Evolutionary conservation across 2,888 invertebrate species (phyloP).

Genomic region (Amphipyra berbera): DNA sequence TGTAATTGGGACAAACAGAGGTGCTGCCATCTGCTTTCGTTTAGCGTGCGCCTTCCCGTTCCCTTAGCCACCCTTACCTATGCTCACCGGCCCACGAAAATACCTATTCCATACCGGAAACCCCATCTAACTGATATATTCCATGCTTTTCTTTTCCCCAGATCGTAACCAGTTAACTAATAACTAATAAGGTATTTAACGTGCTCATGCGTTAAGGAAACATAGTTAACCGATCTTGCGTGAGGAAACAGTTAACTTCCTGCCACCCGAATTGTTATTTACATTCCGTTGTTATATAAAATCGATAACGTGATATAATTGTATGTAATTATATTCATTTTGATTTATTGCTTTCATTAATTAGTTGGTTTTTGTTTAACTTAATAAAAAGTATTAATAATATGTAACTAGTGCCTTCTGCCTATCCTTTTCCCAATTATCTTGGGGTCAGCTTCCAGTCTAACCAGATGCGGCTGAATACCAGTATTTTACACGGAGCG

Average conservation of each 20-base stretch:
- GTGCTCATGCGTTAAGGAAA: slow-evolving; percentile 44
- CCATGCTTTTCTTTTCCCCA: slow-evolving; percentile 5
- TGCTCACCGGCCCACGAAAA: too few species aligned
- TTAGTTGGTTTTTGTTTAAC: neutral
- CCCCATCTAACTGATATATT: neutral
- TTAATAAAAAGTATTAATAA: too few species aligned
- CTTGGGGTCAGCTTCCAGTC: too few species aligned
- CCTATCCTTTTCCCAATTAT: too few species aligned
- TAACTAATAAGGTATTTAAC: slow-evolving; percentile 37
- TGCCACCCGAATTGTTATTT: slow-evolving; percentile 35
- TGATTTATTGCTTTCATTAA: slow-evolving; percentile 6
- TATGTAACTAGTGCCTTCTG: too few species aligned
- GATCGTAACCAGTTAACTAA: slow-evolving; percentile 35
- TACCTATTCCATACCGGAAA: neutral
- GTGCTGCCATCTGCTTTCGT: too few species aligned
- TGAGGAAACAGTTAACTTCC: slow-evolving; percentile 54
- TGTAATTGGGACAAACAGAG: too few species aligned
- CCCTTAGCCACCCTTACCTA: too few species aligned
- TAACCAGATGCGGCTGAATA: too few species aligned
- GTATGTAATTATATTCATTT: slow-evolving; percentile 25
- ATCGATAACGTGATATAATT: slow-evolving; percentile 55
- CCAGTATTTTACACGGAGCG: too few species aligned
- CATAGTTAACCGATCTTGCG: slow-evolving; percentile 44
- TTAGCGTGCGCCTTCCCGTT: too few species aligned
- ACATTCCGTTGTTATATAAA: slow-evolving; percentile 52